A percentile compares a stretch with the other conserved stretches of the same genome.
Evolutionary conservation across 2,113 vertebrate species (phyloP).

Genomic region (Microtus montanus): DNA sequence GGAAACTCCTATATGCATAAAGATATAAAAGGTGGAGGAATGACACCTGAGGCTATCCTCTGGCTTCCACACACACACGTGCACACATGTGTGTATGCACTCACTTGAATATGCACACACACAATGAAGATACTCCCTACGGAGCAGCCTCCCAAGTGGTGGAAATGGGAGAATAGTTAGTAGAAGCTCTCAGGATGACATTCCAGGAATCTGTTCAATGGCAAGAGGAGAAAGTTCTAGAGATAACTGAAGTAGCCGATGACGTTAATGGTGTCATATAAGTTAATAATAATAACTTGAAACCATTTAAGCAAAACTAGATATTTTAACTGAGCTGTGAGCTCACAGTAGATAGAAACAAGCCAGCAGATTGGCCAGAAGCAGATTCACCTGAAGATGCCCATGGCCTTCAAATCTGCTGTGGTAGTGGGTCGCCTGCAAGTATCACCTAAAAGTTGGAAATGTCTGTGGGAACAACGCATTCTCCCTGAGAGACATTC

Average conservation of each 20-base stretch:
- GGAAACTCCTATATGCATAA: background rate
- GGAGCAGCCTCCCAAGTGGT: background rate
- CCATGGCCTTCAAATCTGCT: slow-evolving; percentile 89
- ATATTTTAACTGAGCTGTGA: slow-evolving; percentile 92
- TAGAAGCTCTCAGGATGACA: background rate
- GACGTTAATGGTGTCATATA: slow-evolving; percentile 89
- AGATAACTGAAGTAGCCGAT: slow-evolving; percentile 96
- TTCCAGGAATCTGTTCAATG: slow-evolving; percentile 92
- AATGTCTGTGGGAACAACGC: slow-evolving; percentile 79
- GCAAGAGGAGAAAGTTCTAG: slow-evolving; percentile 91
- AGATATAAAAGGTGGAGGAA: background rate
- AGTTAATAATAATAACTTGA: slow-evolving; percentile 86
- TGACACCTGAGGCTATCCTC: background rate
- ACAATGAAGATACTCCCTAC: background rate
- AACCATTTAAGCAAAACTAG: slow-evolving; percentile 92
- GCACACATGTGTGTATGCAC: background rate
- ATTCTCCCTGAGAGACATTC: slow-evolving; percentile 80
- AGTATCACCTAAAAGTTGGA: slow-evolving; percentile 84
- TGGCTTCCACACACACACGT: background rate
- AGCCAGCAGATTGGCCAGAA: slow-evolving; percentile 90
- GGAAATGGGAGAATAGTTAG: too few species aligned
- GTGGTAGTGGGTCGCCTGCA: slow-evolving; percentile 78
- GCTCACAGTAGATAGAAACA: slow-evolving; percentile 95
- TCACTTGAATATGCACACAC: background rate
- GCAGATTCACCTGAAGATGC: slow-evolving; percentile 94